These are phyloP conservation scores for Sphaeramia orbicularis DNA, from an alignment of 2,797 vertebrate genomes.

Conservation along the genomic window DNA sequence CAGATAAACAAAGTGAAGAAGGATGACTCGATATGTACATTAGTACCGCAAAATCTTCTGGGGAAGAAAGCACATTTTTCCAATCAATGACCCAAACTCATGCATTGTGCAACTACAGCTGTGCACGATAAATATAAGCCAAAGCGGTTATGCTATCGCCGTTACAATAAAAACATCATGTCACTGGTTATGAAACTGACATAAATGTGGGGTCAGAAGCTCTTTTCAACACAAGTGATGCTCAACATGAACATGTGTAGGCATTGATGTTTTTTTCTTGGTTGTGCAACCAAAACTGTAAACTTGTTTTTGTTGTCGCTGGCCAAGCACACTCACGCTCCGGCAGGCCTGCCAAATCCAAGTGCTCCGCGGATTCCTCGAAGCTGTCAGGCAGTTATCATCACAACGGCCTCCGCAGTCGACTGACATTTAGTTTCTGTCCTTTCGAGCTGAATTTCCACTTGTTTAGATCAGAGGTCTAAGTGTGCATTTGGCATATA, in stretches of 20 bases:
- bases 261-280: constrained; percentile 36
- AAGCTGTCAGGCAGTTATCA: constrained; percentile 67
- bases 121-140: constrained; percentile 27
- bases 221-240: constrained; percentile 42
- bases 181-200: constrained; percentile 48
- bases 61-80: constrained; percentile 20
- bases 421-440: constrained; percentile 34
- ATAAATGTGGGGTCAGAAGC: constrained; percentile 15
- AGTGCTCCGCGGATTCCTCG: constrained; percentile 47
- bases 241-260: constrained; percentile 41
- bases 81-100: constrained; percentile 19
- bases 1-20: not conserved
- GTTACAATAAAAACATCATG: constrained; percentile 42
- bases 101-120: constrained; percentile 26
- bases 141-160: not conserved
- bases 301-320: constrained; percentile 24
- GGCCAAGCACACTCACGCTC: constrained; percentile 44
- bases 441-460: constrained; percentile 34
- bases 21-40: constrained; percentile 4
- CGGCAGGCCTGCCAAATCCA: constrained; percentile 40
- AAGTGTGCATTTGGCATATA: not conserved
- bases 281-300: constrained; percentile 52
- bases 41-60: constrained; percentile 4
- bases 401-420: constrained; percentile 33
- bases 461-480: constrained; percentile 16